Base-by-base conservation (phyloP, 2,888 invertebrate species). In the Eristalis intricaria region DNA sequence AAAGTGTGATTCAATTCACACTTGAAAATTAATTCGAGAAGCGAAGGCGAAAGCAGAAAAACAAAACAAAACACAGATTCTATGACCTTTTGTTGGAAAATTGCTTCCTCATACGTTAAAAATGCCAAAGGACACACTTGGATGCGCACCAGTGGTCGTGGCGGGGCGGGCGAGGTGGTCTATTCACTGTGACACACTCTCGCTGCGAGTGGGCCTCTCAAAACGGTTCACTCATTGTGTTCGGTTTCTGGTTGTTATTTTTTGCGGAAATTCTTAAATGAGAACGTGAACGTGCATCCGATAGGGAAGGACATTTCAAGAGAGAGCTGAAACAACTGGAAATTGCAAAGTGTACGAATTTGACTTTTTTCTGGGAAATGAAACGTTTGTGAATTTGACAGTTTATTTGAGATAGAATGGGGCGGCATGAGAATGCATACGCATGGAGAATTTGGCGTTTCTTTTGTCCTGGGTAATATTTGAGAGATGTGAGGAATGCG, bases 261-360 rank as follows among this genome's bases (percentile, higher is more conserved):
- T 82, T 76, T 82, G 69, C 22, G 64, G 58, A 70, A 82, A 61
- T 63, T 40, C 35, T 43, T 63, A 32, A 58, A 64, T 60, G 32
- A 69, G 73, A 38, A 64, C n/a, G 35, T 65, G 79, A 61, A 84
- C 84, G 84, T 84, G 79, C 79, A 84, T 84, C 84, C 29, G 84
- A 84, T 84, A 64, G 64, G 23, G 63, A 68, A 43, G 66, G 83
- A 68, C 71, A 78, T 71, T 29, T 71, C 63, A 60, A 74, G 56
- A 26, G 69, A 10, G 40, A 8, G 13, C 32, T 13, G 29, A 3
- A 32, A 32, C 8, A 10, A 11, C 5, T 35, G 23, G 11, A 2
- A n/a, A 58, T 26, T 35, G 4, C 56, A 15, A 4, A 22, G 23
- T 35, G 50, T 22, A 19, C 19, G 19, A 50, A 19, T 50, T 50